Base-by-base conservation (phyloP, 2,113 vertebrate species). In the Synodontis membranacea region DNA sequence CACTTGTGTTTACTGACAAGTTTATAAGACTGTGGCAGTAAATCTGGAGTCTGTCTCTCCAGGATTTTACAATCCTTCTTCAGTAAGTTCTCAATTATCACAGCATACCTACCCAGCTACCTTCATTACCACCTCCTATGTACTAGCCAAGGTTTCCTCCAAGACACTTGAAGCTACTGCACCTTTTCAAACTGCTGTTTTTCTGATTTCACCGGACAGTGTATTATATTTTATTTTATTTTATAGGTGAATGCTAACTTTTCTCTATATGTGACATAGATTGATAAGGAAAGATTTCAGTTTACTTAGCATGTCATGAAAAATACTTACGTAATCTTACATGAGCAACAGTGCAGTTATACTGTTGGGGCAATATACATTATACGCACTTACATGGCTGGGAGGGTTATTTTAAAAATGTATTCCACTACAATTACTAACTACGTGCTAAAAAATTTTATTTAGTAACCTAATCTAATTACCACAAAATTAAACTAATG, bases 1-100 rank as follows among this genome's bases (percentile, higher is more conserved):
- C 66, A 50, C 12, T 68, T 84, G 31, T 52, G 68, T 52, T 84
- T 70, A 74, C 12, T 56, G 25, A 72, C 10, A 52, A 84, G 66
- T n/a, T 23, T 19, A 50, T 74, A n/a, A 84, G 83, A 58, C 83
- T 75, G 15, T 54, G 54, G 42, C 37, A 44, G 31, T 44, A 75
- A 58, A 39, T 84, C 25, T 44, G 17, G 39, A 75, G 37, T 58
- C 28, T 23, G 28, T 12, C 5, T 66, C 64, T 25, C 15, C 39
- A 44, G 70, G 52, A 75, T 21, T 84, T 31, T 84, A n/a, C 28
- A 75, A 23, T 72, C 37, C 28, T 75, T 42, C 17, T 58, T 58
- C 56, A 54, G 6, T 60, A 28, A 37, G 52, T 74, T 75, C 70
- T 60, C 83, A 84, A 75, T 75, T 75, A 60, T 64, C 0, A 5